A percentile compares a stretch with the other conserved stretches of the same genome.
These are phyloP conservation scores for Pasiphila rectangulata DNA, from an alignment of 2,888 invertebrate species.

Conservation along the genomic window DNA sequence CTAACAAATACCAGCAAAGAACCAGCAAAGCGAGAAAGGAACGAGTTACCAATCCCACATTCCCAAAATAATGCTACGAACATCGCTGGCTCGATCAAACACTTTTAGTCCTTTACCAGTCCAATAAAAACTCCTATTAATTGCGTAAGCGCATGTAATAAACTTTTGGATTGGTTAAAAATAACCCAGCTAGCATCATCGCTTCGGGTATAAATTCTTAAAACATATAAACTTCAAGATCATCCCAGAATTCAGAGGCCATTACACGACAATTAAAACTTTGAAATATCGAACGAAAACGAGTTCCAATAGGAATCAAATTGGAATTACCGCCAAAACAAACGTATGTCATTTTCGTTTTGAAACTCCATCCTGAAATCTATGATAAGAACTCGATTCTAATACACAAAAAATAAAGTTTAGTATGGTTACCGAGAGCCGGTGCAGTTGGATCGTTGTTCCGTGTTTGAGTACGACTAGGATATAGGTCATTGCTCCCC, in stretches of 20 bases:
- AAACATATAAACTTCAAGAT: slow-evolving; percentile 74
- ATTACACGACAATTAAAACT: slow-evolving; percentile 31
- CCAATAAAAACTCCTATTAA: slow-evolving; percentile 78
- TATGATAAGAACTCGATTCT: slow-evolving; percentile 73
- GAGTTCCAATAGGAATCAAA: slow-evolving; percentile 60
- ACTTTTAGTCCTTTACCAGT: slow-evolving; percentile 73
- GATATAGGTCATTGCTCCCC: slow-evolving; percentile 81
- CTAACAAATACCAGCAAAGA: slow-evolving; percentile 7
- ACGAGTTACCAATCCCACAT: slow-evolving; percentile 4
- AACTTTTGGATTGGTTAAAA: slow-evolving; percentile 77
- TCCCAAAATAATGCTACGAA: slow-evolving; percentile 44
- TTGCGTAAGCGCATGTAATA: slow-evolving; percentile 77
- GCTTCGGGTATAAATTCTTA: slow-evolving; percentile 73
- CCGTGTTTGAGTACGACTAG: slow-evolving; percentile 58
- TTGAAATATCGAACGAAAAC: slow-evolving; percentile 45
- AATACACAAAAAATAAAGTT: slow-evolving; percentile 72
- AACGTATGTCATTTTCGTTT: slow-evolving; percentile 57
- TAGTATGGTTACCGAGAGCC: slow-evolving; percentile 54
- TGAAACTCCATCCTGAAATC: slow-evolving; percentile 49
- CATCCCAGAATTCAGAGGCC: slow-evolving; percentile 40
- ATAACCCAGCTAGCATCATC: slow-evolving; percentile 66
- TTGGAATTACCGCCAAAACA: slow-evolving; percentile 57
- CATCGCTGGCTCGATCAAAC: slow-evolving; percentile 59
- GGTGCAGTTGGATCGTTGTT: slow-evolving; percentile 61
- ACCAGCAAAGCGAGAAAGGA: slow-evolving; percentile 10